Evolutionary conservation across 2,888 invertebrate genomes (phyloP), one percentile per base, ranked within the genome.

Genomic region (Melieria crassipennis): DNA sequence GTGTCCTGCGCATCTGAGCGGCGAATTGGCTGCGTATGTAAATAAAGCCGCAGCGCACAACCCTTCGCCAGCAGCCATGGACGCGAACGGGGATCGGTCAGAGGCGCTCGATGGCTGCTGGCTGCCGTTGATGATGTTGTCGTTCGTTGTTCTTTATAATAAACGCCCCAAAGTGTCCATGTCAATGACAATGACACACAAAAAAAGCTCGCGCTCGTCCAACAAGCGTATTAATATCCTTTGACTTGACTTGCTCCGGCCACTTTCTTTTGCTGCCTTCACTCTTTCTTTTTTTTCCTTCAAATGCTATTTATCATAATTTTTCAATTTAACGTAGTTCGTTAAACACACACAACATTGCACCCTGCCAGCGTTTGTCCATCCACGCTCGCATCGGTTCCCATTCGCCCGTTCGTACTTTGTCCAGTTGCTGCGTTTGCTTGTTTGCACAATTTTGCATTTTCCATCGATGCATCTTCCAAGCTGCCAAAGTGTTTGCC

Each of bases 221-320:
- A 52, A 74, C 73, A 77, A 75, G 77, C 66, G 76, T 76, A 77
- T 77, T 74, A 74, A 74, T 73, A 75, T 73, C 72, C 73, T 74
- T 71, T 76, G 73, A 65, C 66, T 75, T 71, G 47, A 65, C 13
- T 52, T 50, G 62, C 30, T 42, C 5, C n/a, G 62, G 68, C 48
- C 50, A 69, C 42, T 73, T 65, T 63, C 56, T 63, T 67, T 74
- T 71, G 30, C 71, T 61, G 45, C 63, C 57, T 68, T 71, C 50
- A 50, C 45, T 16, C 69, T 69, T 43, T 55, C 58, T 67, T 69
- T 55, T 60, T 52, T 67, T 66, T 71, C 9, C 48, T 11, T 55
- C 45, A 69, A 47, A 76, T 81, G 76, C 83, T 83, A 83, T 84
- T 85, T 85, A 85, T 83, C 84, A 85, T 85, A 85, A 85, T 85